phyloP scores from a whole-genome alignment of 2,113 vertebrate species.

The Crotophaga sulcirostris region DNA sequence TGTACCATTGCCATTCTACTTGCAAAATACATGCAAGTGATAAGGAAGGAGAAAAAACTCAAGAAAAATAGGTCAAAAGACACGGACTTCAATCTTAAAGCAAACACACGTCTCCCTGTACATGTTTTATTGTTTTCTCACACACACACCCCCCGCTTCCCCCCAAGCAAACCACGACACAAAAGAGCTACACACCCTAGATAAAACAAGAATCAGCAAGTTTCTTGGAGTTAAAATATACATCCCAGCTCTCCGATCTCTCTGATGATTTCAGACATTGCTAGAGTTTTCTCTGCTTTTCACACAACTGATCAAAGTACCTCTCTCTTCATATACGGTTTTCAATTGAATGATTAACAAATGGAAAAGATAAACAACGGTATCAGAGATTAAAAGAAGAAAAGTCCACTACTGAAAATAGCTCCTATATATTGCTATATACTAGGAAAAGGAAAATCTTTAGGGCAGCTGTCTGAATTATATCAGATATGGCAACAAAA shows the following conservation, averaged over 20 bases:
- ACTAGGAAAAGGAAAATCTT: not conserved
- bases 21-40: slow-evolving; percentile 1
- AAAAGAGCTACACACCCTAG: not conserved
- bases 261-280: not conserved
- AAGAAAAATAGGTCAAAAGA: not conserved
- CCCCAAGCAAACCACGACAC: no score
- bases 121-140: not conserved
- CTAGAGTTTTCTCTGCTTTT: not conserved
- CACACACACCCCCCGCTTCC: no score
- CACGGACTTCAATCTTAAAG: not conserved
- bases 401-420: not conserved
- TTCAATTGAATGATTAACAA: not conserved
- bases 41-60: not conserved
- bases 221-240: not conserved
- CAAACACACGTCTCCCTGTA: not conserved
- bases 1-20: not conserved
- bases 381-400: not conserved
- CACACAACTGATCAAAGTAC: not conserved
- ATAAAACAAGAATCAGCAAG: not conserved
- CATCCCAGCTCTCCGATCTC: not conserved
- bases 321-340: not conserved
- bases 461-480: not conserved
- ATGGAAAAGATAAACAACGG: not conserved
- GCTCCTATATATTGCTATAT: no score
- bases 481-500: not conserved